Evolutionary conservation across 2,888 invertebrate genomes (phyloP), one percentile per base, ranked within the genome.

Genomic region (Zygothrica quintamaculata): DNA sequence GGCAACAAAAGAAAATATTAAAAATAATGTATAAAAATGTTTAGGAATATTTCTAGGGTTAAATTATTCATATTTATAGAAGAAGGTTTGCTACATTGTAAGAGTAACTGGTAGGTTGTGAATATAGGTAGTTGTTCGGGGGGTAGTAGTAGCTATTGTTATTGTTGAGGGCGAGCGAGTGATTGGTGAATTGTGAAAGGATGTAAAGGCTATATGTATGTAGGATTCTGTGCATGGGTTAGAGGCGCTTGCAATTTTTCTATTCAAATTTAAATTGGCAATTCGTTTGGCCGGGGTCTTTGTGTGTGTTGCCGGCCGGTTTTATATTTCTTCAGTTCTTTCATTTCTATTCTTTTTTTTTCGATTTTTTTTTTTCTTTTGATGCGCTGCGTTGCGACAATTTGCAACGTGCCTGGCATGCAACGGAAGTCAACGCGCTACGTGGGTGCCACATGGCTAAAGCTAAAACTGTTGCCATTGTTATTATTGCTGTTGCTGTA

Each of bases 221-320:
- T 22, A 52, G 3, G 43, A 25, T 11, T 16, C 39, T 59, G 39
- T 12, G 47, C 3, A 13, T 11, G 50, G 46, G 29, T 9, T 29
- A 25, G 37, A 26, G 43, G 59, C 59, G 73, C 57, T 53, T 84
- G 82, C 81, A 87, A 87, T 82, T 84, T 77, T 86, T 82, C 81
- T 82, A 82, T 82, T 82, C 82, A 80, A 59, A 82, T 87, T 86
- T 81, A 82, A 82, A 82, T 82, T 82, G 81, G 73, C 81, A 84
- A 81, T 81, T 81, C 81, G 76, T 65, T 81, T 78, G 74, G 67
- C 62, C 67, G 67, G 67, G 70, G 78, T 78, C 66, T 81, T 81
- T 81, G 84, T 84, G 51, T 53, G 64, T 39, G 52, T 25, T 31
- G 42, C 9, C 37, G 25, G 44, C 55, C 50, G 13, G 39, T 18